Conservation (phyloP, 30 jellyfish, hydroid and myxozoan species). For the Aurelia sp. region DNA sequence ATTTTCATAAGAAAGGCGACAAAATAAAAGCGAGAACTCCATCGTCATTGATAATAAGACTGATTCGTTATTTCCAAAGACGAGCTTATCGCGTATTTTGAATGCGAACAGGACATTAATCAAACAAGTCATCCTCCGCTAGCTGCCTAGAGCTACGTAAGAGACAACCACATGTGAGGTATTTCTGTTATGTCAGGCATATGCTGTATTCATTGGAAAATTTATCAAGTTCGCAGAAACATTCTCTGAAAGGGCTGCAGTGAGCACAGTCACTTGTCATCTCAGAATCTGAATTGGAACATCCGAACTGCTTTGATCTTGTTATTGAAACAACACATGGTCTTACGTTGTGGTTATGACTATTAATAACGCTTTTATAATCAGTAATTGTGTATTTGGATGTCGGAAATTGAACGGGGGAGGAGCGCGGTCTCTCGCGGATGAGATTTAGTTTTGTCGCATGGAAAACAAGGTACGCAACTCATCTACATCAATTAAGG, state of each 20-base stretch:
- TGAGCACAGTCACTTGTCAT: constrained; percentile 17
- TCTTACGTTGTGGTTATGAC: constrained; percentile 46
- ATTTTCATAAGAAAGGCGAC: constrained; percentile 9
- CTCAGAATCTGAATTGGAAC: neutral
- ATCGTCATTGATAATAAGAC: neutral
- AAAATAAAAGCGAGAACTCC: neutral
- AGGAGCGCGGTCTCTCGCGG: constrained; percentile 31
- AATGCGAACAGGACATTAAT: constrained; percentile 10
- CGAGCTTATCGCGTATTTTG: constrained; percentile 34
- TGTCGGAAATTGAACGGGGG: constrained; percentile 58
- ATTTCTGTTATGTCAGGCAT: no score
- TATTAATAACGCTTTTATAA: constrained; percentile 40
- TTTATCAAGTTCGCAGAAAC: constrained; percentile 29
- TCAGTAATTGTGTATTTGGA: constrained; percentile 46
- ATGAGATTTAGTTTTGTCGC: constrained; percentile 26
- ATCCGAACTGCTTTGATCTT: constrained; percentile 28
- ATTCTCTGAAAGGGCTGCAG: constrained; percentile 41
- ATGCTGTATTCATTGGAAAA: neutral
- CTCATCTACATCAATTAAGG: neutral
- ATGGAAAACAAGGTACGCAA: constrained; percentile 7
- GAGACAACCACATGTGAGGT: neutral
- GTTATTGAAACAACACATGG: constrained; percentile 44
- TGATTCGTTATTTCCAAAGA: constrained; percentile 7
- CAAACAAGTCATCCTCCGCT: neutral
- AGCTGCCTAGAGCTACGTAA: neutral